Base-by-base conservation (phyloP, 2,797 vertebrate genomes). In the Darevskia mixta region DNA sequence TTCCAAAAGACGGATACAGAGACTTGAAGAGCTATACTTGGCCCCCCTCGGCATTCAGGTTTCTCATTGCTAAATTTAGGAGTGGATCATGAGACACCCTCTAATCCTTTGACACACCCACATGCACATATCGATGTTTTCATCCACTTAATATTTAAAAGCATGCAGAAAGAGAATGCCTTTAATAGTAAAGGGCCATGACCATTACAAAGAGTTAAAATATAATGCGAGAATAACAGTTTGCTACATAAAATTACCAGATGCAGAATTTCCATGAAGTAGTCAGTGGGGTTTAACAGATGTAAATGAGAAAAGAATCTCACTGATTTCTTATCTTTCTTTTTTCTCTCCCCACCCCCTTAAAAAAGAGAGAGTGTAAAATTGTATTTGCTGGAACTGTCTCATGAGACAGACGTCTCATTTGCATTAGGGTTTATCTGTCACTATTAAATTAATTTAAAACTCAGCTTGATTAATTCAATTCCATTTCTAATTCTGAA, bases 361-460 rank as follows among this genome's bases (percentile, higher is more conserved):
- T 15, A 17, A 25, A 55, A 72, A 72, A 72, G 13, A 35, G 15
- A 67, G 67, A 83, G 38, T 66, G 8, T 38, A 86, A 86, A 88
- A 86, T 61, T 38, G 32, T 83, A 45, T 69, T 45, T 83, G 71
- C 38, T 35, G 35, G 45, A 73, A 45, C 11, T 64, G 18, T n/a
- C 88, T 91, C 83, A 29, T 0, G 29, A 89, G 89, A 87, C n/a
- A 80, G 6, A 38, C 1, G 9, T 83, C 43, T 90, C 88, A 87
- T 69, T 91, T 91, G 82, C 1, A 4, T 86, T 89, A 45, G 6
- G 79, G 58, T 90, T 92, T 92, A 91, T 35, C 82, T 0, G 11
- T 75, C 32, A 86, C n/a, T 85, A 79, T 75, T 92, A 87, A 87
- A 92, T 93, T 89, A 92, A 92, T 86, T 91, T 94, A 93, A 94